Evolutionary conservation across 1,140 invertebrate genomes (phyloP).

Genomic region (Cydia strobilella): DNA sequence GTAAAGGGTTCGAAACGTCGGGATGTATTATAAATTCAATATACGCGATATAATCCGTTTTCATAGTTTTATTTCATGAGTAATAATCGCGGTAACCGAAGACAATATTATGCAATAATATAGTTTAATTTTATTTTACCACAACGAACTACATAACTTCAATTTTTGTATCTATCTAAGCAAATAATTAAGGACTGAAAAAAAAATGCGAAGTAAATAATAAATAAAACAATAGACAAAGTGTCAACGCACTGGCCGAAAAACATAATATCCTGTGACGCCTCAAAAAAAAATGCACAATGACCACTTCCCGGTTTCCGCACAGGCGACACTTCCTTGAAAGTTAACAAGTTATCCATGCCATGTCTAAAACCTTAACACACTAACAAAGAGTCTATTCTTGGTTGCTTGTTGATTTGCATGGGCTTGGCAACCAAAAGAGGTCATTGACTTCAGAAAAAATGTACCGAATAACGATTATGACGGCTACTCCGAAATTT

Average conservation of each 20-base stretch:
- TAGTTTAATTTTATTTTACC: too few relatives aligned
- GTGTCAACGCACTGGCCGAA: conserved; percentile 24
- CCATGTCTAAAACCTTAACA: background rate
- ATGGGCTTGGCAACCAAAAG: conserved; percentile 20
- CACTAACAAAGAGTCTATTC: background rate
- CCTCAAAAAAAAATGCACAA: conserved; percentile 50
- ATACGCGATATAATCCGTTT: too few relatives aligned
- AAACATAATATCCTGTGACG: conserved; percentile 50
- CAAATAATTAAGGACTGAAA: too few relatives aligned
- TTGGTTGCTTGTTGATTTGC: background rate
- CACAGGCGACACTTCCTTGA: conserved; percentile 48
- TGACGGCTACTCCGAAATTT: conserved; percentile 29
- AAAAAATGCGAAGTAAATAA: background rate
- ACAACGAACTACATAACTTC: too few relatives aligned
- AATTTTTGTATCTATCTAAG: background rate
- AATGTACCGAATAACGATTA: conserved; percentile 50
- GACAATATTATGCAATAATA: too few relatives aligned
- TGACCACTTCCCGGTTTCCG: conserved; percentile 46
- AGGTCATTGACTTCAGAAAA: conserved; percentile 42
- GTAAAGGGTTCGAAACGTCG: too few relatives aligned
- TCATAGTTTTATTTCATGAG: too few relatives aligned
- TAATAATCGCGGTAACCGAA: too few relatives aligned
- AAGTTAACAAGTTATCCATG: background rate
- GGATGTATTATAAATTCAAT: too few relatives aligned
- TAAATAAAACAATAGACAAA: conserved; percentile 13